A percentile compares a stretch with the other conserved stretches of the same genome.
Evolutionary conservation across 2,113 vertebrate species (phyloP).

Genomic region (Lagenorhynchus albirostris): DNA sequence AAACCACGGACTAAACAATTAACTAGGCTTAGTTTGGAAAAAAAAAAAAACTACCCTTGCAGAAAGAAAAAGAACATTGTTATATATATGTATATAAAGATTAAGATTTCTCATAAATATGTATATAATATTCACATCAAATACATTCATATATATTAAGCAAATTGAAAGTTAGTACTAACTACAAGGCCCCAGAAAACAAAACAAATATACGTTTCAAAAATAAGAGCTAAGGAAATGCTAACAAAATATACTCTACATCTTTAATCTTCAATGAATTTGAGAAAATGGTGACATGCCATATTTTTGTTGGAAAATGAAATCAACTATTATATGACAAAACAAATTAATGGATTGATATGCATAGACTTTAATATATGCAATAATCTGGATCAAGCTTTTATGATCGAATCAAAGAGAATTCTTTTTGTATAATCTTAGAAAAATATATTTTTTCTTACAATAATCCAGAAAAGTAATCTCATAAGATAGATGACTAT

Average conservation of each 20-base stretch:
- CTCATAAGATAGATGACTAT: neutral
- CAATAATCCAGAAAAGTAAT: conserved; percentile 16
- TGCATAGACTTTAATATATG: neutral
- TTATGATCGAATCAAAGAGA: neutral
- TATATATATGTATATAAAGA: neutral
- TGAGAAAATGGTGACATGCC: conserved; percentile 27
- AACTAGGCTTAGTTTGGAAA: neutral
- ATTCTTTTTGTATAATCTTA: neutral
- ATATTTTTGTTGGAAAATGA: neutral
- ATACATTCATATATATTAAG: neutral
- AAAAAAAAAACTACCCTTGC: neutral
- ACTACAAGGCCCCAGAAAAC: neutral
- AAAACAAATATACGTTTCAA: neutral
- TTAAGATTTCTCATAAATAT: neutral
- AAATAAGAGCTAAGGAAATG: neutral
- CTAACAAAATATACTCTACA: neutral
- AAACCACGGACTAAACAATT: conserved; percentile 23
- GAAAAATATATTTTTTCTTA: neutral
- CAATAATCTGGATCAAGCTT: neutral
- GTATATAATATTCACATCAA: neutral
- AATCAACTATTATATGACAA: conserved; percentile 12
- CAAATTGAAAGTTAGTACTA: conserved; percentile 19
- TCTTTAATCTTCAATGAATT: conserved; percentile 11
- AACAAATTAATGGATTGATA: neutral
- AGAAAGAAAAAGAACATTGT: conserved; percentile 25